phyloP scores from a whole-genome alignment of 2,113 vertebrate species.

The Desmodus rotundus region DNA sequence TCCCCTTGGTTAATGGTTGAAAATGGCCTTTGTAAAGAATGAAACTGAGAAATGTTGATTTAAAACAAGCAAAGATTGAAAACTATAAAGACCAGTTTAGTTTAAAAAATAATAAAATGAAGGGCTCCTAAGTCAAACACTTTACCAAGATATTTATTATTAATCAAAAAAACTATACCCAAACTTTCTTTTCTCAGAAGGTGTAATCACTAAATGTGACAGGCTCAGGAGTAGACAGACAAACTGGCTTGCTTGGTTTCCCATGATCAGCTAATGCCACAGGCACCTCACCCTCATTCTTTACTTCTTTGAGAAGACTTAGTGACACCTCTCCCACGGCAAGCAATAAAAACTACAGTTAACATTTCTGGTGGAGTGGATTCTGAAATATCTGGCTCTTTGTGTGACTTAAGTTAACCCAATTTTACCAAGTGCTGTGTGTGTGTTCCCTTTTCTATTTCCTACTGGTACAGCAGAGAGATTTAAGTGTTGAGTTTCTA shows the following conservation, averaged over 20 bases:
- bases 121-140: not conserved
- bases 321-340: not conserved
- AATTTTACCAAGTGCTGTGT: not conserved
- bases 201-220: not conserved
- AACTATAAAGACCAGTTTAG: not conserved
- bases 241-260: not conserved
- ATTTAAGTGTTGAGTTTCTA: not conserved
- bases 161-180: not conserved
- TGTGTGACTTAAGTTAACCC: not conserved
- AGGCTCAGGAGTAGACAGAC: not conserved
- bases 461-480: not conserved
- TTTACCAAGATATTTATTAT: not conserved
- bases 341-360: not conserved
- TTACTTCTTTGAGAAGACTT: not conserved
- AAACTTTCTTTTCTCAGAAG: not conserved
- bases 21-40: slow-evolving; percentile 15
- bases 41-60: not conserved
- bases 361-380: not conserved
- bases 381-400: not conserved
- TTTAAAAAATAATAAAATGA: not conserved
- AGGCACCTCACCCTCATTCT: not conserved
- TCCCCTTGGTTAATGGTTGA: not conserved
- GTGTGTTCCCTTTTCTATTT: not conserved
- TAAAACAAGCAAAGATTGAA: not conserved
- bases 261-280: not conserved